Percentiles rank a stretch among this genome's conserved stretches.
phyloP scores from a whole-genome alignment of 2,888 invertebrate genomes.

The Coleophora flavipennella region DNA sequence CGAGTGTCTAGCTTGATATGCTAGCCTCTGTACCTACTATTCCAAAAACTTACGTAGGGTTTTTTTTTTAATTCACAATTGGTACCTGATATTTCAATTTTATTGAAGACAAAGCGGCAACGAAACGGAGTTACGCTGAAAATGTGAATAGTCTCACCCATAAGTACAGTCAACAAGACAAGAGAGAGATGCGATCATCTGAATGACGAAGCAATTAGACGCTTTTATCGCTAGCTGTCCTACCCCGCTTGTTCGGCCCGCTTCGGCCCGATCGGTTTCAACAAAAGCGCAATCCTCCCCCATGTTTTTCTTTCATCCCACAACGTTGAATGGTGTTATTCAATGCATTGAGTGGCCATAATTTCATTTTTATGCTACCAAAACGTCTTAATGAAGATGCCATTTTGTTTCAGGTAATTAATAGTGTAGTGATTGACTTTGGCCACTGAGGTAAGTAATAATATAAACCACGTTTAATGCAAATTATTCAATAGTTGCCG shows the following conservation, averaged over 20 bases:
- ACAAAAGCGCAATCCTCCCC: constrained; percentile 67
- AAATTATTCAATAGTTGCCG: too few species aligned
- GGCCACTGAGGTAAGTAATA: too few species aligned
- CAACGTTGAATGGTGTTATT: constrained; percentile 59
- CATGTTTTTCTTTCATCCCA: constrained; percentile 69
- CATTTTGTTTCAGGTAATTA: constrained; percentile 44
- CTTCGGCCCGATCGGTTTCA: constrained; percentile 63
- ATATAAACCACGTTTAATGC: too few species aligned
- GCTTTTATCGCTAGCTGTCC: constrained; percentile 37
- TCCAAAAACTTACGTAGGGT: too few species aligned
- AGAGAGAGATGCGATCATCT: constrained; percentile 61
- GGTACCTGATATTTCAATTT: too few species aligned
- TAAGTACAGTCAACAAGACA: constrained; percentile 66
- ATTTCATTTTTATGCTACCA: constrained; percentile 15
- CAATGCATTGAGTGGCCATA: constrained; percentile 29
- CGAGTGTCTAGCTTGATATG: too few species aligned
- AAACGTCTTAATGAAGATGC: constrained; percentile 18
- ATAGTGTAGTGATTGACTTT: neutral
- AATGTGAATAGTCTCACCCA: too few species aligned
- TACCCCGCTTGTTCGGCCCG: too few species aligned
- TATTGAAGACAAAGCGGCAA: too few species aligned
- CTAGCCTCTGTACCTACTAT: too few species aligned
- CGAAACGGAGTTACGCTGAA: too few species aligned
- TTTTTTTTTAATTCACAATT: too few species aligned
- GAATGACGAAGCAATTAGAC: constrained; percentile 69